These are phyloP conservation scores for Tetragonula carbonaria DNA, from an alignment of 2,888 invertebrate species.

Conservation along the genomic window DNA sequence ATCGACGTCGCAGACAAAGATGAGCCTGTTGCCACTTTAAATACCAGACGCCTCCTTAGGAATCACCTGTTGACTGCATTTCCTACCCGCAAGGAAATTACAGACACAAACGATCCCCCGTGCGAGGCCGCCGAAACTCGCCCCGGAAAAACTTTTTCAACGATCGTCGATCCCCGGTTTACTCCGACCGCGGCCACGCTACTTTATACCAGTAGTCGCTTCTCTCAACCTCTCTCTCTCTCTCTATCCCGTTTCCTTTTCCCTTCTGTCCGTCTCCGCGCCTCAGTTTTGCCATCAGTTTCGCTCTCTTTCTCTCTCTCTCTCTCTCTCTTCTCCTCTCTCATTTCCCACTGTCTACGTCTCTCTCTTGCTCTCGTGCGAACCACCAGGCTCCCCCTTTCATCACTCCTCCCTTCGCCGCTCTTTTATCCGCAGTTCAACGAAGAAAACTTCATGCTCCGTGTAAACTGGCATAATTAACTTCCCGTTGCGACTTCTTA, in stretches of 20 bases:
- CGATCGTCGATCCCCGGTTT: slow-evolving; percentile 66
- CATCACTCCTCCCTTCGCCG: neutral
- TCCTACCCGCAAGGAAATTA: slow-evolving; percentile 69
- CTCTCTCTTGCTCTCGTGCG: neutral
- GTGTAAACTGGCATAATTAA: slow-evolving; percentile 63
- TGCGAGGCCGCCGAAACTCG: slow-evolving; percentile 46
- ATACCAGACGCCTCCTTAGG: slow-evolving; percentile 60
- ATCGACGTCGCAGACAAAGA: slow-evolving; percentile 46
- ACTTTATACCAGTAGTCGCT: slow-evolving; percentile 27
- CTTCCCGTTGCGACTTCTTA: slow-evolving; percentile 58
- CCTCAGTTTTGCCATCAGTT: neutral
- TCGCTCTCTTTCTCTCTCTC: neutral
- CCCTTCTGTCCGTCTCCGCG: neutral
- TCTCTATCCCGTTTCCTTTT: neutral
- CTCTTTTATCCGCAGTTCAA: slow-evolving; percentile 28
- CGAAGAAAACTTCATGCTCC: slow-evolving; percentile 48
- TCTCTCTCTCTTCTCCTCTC: too few species aligned
- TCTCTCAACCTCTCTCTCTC: slow-evolving; percentile 22
- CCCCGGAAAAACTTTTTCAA: slow-evolving; percentile 59
- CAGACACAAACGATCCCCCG: slow-evolving; percentile 54
- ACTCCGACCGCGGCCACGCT: slow-evolving; percentile 34
- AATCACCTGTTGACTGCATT: slow-evolving; percentile 73
- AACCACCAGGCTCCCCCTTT: neutral
- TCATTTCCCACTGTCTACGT: neutral
- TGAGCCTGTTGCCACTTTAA: slow-evolving; percentile 58